Percentiles rank a stretch among this genome's conserved stretches.
Conservation (phyloP, 1,140 invertebrate genomes). For the Sarcophaga bullata region DNA sequence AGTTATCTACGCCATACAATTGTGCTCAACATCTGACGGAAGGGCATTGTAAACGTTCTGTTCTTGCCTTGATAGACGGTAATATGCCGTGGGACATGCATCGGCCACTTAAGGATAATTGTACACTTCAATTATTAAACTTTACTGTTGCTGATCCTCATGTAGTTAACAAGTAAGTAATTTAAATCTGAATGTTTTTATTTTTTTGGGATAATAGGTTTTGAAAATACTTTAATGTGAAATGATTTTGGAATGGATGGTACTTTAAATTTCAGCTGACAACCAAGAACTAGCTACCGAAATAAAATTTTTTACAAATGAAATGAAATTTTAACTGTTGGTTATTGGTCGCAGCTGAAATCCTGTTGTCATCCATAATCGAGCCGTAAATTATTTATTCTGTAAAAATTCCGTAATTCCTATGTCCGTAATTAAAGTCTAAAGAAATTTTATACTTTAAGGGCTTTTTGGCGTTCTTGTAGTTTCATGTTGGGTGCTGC, state of each 20-base stretch:
- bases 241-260: too few species aligned
- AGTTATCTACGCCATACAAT: constrained; percentile 90
- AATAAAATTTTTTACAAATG: neutral
- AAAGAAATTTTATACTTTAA: constrained; percentile 48
- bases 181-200: too few species aligned
- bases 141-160: constrained; percentile 77
- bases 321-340: neutral
- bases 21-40: constrained; percentile 89
- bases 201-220: too few species aligned
- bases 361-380: too few species aligned
- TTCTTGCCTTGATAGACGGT: constrained; percentile 83
- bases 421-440: neutral
- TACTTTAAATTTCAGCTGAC: too few species aligned
- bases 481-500: constrained; percentile 87
- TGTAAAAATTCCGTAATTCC: too few species aligned
- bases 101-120: constrained; percentile 80
- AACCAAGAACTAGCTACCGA: neutral
- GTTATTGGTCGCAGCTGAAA: too few species aligned
- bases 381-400: too few species aligned
- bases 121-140: constrained; percentile 81
- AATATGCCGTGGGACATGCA: constrained; percentile 91
- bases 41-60: constrained; percentile 76
- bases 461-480: constrained; percentile 91
- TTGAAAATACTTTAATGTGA: too few species aligned
- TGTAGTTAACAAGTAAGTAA: constrained; percentile 71